Evolutionary conservation across 30 jellyfish, hydroid and myxozoan genomes (phyloP).

Genomic region (Mastigias papua): DNA sequence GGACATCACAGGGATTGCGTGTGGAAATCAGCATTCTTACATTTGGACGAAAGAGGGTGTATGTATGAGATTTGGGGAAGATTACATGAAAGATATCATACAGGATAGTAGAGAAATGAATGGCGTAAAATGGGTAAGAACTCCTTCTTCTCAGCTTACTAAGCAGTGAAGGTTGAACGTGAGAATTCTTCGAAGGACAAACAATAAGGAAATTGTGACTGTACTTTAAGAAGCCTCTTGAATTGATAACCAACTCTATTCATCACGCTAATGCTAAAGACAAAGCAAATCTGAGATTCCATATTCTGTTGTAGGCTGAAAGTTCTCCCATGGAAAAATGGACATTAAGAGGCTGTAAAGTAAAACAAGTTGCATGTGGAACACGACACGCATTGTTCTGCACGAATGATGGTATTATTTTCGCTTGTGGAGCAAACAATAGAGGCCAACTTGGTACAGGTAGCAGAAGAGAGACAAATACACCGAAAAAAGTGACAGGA

Average conservation of each 20-base stretch:
- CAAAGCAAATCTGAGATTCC: background rate
- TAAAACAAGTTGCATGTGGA: constrained; percentile 65
- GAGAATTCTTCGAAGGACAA: no score
- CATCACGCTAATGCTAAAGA: no score
- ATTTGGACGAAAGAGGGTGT: constrained; percentile 57
- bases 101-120: background rate
- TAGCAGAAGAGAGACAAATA: constrained; percentile 16
- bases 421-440: constrained; percentile 53
- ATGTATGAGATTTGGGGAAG: constrained; percentile 37
- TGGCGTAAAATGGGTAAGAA: constrained; percentile 25
- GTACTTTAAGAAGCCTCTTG: no score
- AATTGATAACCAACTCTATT: no score
- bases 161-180: no score
- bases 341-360: constrained; percentile 3
- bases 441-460: constrained; percentile 70
- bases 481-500: constrained; percentile 20
- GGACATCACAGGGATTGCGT: constrained; percentile 48
- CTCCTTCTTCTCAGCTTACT: no score
- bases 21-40: constrained; percentile 54
- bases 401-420: constrained; percentile 29
- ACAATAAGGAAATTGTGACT: no score
- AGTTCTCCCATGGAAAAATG: background rate
- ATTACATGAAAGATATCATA: background rate
- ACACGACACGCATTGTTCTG: constrained; percentile 55
- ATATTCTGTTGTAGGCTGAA: constrained; percentile 6